phyloP scores from a whole-genome alignment of 2,888 invertebrate species.

The Macaria notata region DNA sequence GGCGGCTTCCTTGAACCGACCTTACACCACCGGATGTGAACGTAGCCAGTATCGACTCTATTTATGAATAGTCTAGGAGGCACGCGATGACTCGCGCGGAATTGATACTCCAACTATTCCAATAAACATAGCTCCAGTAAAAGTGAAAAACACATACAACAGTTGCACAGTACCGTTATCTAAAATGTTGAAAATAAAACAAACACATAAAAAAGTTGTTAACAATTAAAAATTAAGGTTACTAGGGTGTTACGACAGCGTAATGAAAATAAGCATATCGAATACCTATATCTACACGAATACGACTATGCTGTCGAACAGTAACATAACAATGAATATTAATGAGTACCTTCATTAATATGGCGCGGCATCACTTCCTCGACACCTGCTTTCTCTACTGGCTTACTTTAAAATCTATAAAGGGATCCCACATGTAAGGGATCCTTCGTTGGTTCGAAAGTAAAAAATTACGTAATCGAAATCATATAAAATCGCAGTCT shows the following conservation, averaged over 20 bases:
- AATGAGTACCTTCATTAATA: constrained; percentile 34
- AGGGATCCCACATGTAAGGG: neutral
- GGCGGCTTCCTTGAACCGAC: constrained; percentile 21
- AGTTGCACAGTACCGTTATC: too few relatives aligned
- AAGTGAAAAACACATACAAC: too few relatives aligned
- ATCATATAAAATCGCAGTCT: too few relatives aligned
- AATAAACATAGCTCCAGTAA: too few relatives aligned
- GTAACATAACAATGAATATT: constrained; percentile 26
- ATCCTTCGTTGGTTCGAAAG: neutral
- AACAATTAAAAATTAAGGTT: constrained; percentile 13
- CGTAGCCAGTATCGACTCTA: constrained; percentile 37
- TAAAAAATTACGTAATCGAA: too few relatives aligned
- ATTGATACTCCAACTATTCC: too few relatives aligned
- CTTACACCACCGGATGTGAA: constrained; percentile 38
- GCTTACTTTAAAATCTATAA: constrained; percentile 22
- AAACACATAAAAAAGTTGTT: constrained; percentile 2
- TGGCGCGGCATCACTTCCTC: constrained; percentile 25
- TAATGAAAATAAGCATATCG: constrained; percentile 14
- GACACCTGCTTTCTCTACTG: constrained; percentile 32
- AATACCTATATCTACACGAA: constrained; percentile 15
- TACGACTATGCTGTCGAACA: constrained; percentile 15
- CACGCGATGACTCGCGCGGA: neutral
- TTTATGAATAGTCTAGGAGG: constrained; percentile 13
- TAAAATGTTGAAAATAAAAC: neutral
- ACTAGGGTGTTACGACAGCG: constrained; percentile 17